phyloP scores from a whole-genome alignment of 2,888 invertebrate species.

The Mythimna lalbum region DNA sequence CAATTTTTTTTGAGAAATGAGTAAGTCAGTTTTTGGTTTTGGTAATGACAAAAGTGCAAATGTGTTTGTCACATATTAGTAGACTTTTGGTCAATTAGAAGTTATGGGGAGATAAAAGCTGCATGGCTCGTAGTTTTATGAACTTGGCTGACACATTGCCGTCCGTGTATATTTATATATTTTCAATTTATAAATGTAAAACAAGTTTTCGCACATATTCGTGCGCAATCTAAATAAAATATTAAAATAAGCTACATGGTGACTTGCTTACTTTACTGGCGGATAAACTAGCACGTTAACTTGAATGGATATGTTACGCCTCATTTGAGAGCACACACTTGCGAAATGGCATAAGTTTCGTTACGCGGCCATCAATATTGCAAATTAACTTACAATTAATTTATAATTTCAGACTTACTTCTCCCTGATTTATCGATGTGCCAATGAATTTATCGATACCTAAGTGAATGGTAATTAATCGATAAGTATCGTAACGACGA shows the following conservation, averaged over 20 bases:
- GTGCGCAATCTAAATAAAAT: constrained; percentile 13
- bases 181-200: background rate
- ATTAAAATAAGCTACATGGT: background rate
- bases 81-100: too few relatives aligned
- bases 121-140: too few relatives aligned
- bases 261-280: constrained; percentile 16
- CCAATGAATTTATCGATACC: background rate
- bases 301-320: constrained; percentile 27
- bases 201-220: background rate
- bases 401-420: constrained; percentile 24
- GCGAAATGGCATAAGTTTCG: constrained; percentile 9
- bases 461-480: background rate
- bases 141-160: too few relatives aligned
- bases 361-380: constrained; percentile 32
- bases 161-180: background rate
- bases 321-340: constrained; percentile 25
- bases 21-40: too few relatives aligned
- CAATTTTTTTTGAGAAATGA: too few relatives aligned
- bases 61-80: too few relatives aligned
- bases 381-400: constrained; percentile 37
- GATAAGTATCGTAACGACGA: background rate
- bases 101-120: too few relatives aligned
- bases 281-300: constrained; percentile 14
- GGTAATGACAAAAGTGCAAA: too few relatives aligned
- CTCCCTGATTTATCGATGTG: constrained; percentile 33